Percentiles rank a stretch among this genome's conserved stretches.
Conservation (phyloP, 2,113 vertebrate species). For the Prietella phreatophila region DNA sequence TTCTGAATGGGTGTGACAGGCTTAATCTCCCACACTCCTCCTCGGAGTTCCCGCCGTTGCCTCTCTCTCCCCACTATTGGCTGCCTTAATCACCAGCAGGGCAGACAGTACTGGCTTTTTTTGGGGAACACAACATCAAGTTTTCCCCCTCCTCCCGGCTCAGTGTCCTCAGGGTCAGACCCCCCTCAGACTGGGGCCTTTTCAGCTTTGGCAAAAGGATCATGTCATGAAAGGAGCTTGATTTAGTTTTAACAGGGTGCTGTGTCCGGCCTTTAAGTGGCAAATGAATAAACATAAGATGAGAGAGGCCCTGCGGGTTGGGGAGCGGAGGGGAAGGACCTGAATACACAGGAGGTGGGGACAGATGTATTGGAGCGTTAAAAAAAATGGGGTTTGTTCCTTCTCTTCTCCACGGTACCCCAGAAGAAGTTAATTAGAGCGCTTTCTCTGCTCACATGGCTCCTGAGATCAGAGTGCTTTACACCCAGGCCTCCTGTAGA, state of each 20-base stretch:
- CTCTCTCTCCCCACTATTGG: slow-evolving; percentile 54
- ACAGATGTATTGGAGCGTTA: slow-evolving; percentile 44
- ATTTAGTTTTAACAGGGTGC: slow-evolving; percentile 70
- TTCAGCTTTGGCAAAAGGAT: slow-evolving; percentile 49
- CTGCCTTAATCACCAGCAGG: slow-evolving; percentile 51
- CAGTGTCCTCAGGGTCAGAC: slow-evolving; percentile 47
- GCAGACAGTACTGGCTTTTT: slow-evolving; percentile 48
- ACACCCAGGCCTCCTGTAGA: slow-evolving; percentile 69
- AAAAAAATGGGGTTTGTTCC: slow-evolving; percentile 43
- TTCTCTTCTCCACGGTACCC: slow-evolving; percentile 67
- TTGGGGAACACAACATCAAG: slow-evolving; percentile 36
- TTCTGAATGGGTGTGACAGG: slow-evolving; percentile 51
- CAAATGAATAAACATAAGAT: slow-evolving; percentile 77
- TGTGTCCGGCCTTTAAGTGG: slow-evolving; percentile 69
- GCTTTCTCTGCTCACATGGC: slow-evolving; percentile 75
- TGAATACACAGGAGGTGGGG: slow-evolving; percentile 54
- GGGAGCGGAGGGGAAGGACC: slow-evolving; percentile 44
- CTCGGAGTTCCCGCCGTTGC: slow-evolving; percentile 54
- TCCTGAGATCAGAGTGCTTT: slow-evolving; percentile 74
- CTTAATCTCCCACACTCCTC: slow-evolving; percentile 52
- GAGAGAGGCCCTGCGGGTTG: slow-evolving; percentile 61
- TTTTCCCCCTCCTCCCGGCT: slow-evolving; percentile 20
- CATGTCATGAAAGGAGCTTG: slow-evolving; percentile 62
- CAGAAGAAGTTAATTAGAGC: slow-evolving; percentile 75
- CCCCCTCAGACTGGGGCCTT: slow-evolving; percentile 40